Evolutionary conservation across 2,888 invertebrate genomes (phyloP).

Genomic region (Luperina testacea): DNA sequence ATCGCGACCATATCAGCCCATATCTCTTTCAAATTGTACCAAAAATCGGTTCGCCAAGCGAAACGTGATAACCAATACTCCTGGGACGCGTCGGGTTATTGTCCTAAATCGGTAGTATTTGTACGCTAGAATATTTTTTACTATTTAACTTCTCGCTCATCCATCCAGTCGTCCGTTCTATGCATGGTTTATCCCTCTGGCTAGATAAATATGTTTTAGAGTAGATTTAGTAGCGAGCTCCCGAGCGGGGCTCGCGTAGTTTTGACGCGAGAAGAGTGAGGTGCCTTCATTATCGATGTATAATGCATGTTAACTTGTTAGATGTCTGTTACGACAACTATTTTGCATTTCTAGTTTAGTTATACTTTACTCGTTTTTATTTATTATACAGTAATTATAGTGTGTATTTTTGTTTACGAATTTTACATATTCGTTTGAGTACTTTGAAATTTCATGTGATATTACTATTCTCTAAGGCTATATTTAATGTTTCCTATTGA

Average conservation of each 20-base stretch:
- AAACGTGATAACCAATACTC: constrained; percentile 75
- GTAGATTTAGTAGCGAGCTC: constrained; percentile 56
- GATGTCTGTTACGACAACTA: constrained; percentile 82
- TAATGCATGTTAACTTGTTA: constrained; percentile 86
- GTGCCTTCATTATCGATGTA: constrained; percentile 83
- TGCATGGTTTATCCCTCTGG: constrained; percentile 84
- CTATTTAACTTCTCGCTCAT: constrained; percentile 73
- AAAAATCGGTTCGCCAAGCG: constrained; percentile 74
- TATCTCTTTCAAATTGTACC: constrained; percentile 73
- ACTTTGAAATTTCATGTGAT: constrained; percentile 89
- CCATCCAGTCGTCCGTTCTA: constrained; percentile 73
- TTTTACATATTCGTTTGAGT: constrained; percentile 85
- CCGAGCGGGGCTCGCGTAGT: constrained; percentile 38
- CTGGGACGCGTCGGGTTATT: constrained; percentile 72
- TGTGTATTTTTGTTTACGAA: constrained; percentile 86
- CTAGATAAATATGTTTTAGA: constrained; percentile 88
- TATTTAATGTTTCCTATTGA: constrained; percentile 77
- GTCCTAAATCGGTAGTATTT: constrained; percentile 81
- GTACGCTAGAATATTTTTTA: constrained; percentile 80
- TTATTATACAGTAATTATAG: constrained; percentile 87
- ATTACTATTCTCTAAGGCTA: constrained; percentile 87
- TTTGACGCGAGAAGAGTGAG: constrained; percentile 75
- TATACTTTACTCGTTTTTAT: constrained; percentile 87
- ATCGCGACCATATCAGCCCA: constrained; percentile 78
- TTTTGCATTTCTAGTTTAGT: constrained; percentile 89